Conservation (phyloP, 2,113 vertebrate species). For the Lamprotornis superbus region DNA sequence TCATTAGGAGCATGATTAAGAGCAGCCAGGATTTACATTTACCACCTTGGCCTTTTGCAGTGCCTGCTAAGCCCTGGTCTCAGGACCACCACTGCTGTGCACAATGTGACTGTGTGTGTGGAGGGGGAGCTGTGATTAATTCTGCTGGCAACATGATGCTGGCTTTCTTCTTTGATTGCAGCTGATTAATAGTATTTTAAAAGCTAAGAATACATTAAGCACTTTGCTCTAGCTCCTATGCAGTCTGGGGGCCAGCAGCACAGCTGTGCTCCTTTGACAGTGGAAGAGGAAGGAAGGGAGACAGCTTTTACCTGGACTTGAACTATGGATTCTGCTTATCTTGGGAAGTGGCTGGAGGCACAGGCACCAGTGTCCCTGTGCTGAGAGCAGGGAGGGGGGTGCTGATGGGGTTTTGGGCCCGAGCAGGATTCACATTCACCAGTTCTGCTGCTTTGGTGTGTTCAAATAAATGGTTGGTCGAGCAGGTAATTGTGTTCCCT, state of each 20-base stretch:
- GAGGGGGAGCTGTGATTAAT: slow-evolving; percentile 22
- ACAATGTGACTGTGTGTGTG: not conserved
- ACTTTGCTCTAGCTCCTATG: slow-evolving; percentile 1
- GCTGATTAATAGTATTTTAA: slow-evolving; percentile 58
- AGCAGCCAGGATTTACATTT: slow-evolving; percentile 62
- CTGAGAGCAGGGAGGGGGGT: not conserved
- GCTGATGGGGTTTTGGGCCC: not conserved
- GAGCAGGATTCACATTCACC: not conserved
- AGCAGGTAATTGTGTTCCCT: not conserved
- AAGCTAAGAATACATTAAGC: slow-evolving; percentile 54
- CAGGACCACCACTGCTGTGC: not conserved
- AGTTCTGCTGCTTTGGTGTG: not conserved
- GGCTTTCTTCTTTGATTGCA: slow-evolving; percentile 42
- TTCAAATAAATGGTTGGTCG: not conserved
- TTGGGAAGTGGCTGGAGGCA: not conserved
- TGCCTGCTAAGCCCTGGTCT: slow-evolving; percentile 16
- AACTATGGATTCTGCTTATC: not conserved
- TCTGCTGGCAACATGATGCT: slow-evolving; percentile 29
- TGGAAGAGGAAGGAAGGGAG: not conserved
- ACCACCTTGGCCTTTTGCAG: slow-evolving; percentile 47
- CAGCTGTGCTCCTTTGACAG: slow-evolving; percentile 14
- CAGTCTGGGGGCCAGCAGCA: slow-evolving; percentile 7
- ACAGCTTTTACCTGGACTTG: not conserved
- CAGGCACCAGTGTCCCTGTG: not conserved
- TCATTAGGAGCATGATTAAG: slow-evolving; percentile 34